These are phyloP conservation scores for Morus bassanus DNA, from an alignment of 2,797 vertebrate genomes.

Conservation along the genomic window DNA sequence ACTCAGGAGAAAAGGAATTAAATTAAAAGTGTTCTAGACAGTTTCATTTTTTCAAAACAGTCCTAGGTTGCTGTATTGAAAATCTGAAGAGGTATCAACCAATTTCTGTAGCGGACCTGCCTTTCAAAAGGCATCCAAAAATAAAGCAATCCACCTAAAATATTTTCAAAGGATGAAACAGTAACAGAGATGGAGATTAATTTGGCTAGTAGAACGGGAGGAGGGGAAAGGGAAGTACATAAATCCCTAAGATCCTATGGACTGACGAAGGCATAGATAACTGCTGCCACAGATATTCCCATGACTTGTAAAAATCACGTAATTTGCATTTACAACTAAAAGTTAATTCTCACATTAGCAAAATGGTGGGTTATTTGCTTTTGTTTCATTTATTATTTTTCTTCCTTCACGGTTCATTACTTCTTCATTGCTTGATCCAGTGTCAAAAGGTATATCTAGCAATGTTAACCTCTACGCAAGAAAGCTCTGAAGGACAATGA, in stretches of 20 bases:
- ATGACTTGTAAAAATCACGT: background rate
- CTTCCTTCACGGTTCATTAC: background rate
- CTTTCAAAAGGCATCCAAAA: background rate
- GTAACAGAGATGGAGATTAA: background rate
- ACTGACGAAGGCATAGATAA: background rate
- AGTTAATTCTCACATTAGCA: background rate
- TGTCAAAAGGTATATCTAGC: background rate
- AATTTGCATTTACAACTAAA: background rate
- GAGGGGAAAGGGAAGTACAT: background rate
- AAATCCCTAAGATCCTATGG: background rate
- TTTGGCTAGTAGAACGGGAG: background rate
- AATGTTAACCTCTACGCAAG: background rate
- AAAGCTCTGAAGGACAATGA: background rate
- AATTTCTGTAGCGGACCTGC: background rate
- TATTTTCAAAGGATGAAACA: background rate
- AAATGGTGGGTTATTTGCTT: background rate
- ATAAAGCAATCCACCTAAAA: background rate
- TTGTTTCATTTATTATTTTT: background rate
- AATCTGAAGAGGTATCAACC: background rate
- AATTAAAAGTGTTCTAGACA: background rate
- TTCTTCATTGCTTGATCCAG: background rate
- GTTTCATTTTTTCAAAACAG: background rate
- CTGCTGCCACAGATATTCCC: background rate
- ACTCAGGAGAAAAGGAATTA: background rate
- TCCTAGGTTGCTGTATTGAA: background rate